Evolutionary conservation across 2,888 invertebrate species (phyloP), one percentile per base, ranked within the genome.

Genomic region (Cynaeus angustus): DNA sequence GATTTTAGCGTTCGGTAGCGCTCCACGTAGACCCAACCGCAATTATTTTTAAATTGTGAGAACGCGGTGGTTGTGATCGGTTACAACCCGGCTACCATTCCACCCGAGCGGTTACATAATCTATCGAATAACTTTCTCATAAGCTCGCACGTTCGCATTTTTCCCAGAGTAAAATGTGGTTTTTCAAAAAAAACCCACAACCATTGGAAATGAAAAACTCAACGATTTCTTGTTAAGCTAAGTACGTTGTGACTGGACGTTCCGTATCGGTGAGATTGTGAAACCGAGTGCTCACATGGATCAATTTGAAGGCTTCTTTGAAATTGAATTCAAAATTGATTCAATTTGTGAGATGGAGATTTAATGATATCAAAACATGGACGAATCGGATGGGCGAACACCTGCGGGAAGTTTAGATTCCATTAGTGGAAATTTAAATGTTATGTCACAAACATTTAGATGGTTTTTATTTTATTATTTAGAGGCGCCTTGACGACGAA

Each of bases 11-110:
- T 67, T 67, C 67, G 61, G 68, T 68, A 68, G 68, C 64, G 70
- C 79, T 72, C 80, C 80, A 80, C 81, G 79, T 78, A 79, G 72
- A 58, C 26, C 70, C 75, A 67, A 82, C 82, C 83, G 79, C 83
- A 83, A 83, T 83, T 81, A 83, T 81, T 81, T 82, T 79, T 81
- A 81, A 82, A 83, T 82, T 83, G 82, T 83, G 83, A 83, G 83
- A 83, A 83, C 77, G 61, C 68, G 52, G 59, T 58, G 61, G 61
- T 61, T 58, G 38, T 50, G 28, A 50, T 28, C 48, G 48, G 16
- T 46, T 16, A 16, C 41, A 37, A 56, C 37, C 16, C 38, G 8
- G 43, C 58, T 58, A 13, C 46, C 45, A 65, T 65, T 38, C 16
- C 45, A 53, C 10, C 13, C 50, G 28, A 50, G 28, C 28, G 53